Percentiles rank a stretch among this genome's conserved stretches.
phyloP scores from a whole-genome alignment of 2,797 vertebrate genomes.

The Columba guinea region DNA sequence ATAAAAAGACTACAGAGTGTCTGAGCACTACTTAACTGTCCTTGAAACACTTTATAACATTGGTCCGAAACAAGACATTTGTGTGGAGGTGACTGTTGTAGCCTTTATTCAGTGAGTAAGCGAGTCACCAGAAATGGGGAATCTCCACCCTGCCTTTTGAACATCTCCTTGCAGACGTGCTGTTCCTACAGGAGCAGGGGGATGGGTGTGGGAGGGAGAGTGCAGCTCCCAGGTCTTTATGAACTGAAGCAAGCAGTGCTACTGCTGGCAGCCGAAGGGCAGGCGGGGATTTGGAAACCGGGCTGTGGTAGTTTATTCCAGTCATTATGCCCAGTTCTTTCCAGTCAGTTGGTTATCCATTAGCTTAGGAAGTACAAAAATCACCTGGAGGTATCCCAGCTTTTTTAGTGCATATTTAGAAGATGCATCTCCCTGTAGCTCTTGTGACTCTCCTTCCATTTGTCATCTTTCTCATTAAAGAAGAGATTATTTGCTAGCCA shows the following conservation, averaged over 20 bases:
- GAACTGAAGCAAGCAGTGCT: background rate
- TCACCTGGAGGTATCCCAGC: slow-evolving; percentile 16
- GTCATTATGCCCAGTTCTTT: slow-evolving; percentile 44
- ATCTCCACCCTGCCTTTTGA: background rate
- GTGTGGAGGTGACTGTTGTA: background rate
- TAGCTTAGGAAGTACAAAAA: slow-evolving; percentile 37
- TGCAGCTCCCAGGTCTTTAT: background rate
- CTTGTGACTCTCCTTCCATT: background rate
- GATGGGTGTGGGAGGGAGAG: background rate
- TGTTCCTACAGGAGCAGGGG: background rate
- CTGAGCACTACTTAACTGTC: background rate
- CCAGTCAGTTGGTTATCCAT: slow-evolving; percentile 42
- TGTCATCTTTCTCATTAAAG: background rate
- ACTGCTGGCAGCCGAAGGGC: background rate
- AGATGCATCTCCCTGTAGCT: background rate
- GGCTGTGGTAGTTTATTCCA: background rate
- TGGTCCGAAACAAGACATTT: background rate
- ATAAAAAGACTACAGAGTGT: background rate
- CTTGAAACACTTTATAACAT: background rate
- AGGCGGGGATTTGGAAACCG: background rate
- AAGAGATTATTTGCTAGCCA: background rate
- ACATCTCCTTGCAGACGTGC: background rate
- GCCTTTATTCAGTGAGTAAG: background rate
- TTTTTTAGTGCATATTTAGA: background rate
- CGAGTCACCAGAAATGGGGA: background rate